Evolutionary conservation across 2,797 vertebrate genomes (phyloP).

Genomic region (Coregonus suidteri): DNA sequence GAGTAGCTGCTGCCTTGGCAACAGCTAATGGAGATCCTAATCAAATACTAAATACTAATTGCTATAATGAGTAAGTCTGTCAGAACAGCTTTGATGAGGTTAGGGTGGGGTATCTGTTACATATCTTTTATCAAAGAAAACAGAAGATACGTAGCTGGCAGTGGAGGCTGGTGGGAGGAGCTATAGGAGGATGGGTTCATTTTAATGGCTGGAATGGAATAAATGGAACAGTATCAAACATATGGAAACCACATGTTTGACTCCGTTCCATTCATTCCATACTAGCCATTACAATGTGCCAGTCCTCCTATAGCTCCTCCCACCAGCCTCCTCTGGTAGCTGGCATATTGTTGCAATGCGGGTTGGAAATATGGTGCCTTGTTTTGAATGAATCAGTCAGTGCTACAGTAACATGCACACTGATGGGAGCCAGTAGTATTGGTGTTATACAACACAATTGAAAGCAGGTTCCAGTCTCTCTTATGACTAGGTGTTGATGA

Average conservation of each 20-base stretch:
- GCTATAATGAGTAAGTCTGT: conserved; percentile 22
- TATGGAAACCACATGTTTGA: too few relatives aligned
- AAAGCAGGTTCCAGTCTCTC: not conserved
- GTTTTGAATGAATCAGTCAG: not conserved
- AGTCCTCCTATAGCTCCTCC: too few relatives aligned
- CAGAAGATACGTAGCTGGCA: too few relatives aligned
- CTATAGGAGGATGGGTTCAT: too few relatives aligned
- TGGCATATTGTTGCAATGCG: not conserved
- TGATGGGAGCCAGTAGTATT: not conserved
- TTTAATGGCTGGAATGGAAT: too few relatives aligned
- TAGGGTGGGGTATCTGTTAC: conserved; percentile 4
- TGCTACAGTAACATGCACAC: not conserved
- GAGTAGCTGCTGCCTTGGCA: too few relatives aligned
- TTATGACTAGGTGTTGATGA: not conserved
- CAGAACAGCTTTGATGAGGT: conserved; percentile 26
- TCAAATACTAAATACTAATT: not conserved
- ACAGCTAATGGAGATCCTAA: too few relatives aligned
- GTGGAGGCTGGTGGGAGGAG: too few relatives aligned
- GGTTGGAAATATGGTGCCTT: not conserved
- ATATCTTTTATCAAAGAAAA: too few relatives aligned
- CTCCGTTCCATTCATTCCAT: too few relatives aligned
- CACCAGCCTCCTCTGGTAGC: not conserved
- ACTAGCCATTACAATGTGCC: too few relatives aligned
- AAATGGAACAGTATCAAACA: too few relatives aligned
- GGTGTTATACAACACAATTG: not conserved